phyloP scores from a whole-genome alignment of 2,797 vertebrate genomes.

The Macrochelys suwanniensis region DNA sequence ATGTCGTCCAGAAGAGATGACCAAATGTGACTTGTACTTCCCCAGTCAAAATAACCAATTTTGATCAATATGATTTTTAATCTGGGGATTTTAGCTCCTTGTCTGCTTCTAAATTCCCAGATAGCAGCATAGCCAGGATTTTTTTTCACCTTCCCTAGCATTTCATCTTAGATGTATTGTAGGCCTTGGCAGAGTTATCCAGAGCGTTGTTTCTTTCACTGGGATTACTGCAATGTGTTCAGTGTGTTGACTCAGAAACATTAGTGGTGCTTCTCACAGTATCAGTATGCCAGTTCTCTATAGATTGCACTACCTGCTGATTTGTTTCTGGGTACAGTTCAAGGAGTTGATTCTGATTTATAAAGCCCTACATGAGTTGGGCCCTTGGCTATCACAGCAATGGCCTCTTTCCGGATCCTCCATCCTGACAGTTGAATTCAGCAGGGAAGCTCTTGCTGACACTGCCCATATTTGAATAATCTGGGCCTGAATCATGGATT shows the following conservation, averaged over 20 bases:
- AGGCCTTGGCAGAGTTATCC: background rate
- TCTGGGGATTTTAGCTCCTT: background rate
- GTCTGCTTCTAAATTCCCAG: background rate
- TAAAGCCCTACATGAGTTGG: background rate
- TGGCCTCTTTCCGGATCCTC: background rate
- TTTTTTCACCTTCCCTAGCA: background rate
- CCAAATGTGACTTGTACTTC: background rate
- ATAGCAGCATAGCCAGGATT: background rate
- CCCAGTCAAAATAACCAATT: background rate
- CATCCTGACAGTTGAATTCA: background rate
- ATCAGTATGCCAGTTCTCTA: background rate
- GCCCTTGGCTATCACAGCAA: background rate
- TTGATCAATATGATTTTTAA: background rate
- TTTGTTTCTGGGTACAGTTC: background rate
- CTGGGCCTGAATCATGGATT: background rate
- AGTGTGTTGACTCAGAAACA: background rate
- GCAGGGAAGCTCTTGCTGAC: background rate
- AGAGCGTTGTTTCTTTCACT: background rate
- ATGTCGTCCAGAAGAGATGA: rapidly evolving
- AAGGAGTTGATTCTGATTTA: background rate
- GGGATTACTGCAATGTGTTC: background rate
- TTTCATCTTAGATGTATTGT: background rate
- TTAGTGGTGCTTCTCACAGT: background rate
- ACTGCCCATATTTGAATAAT: background rate
- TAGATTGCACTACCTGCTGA: background rate